Base-by-base conservation (phyloP, 2,797 vertebrate genomes). In the Bovichtus variegatus region DNA sequence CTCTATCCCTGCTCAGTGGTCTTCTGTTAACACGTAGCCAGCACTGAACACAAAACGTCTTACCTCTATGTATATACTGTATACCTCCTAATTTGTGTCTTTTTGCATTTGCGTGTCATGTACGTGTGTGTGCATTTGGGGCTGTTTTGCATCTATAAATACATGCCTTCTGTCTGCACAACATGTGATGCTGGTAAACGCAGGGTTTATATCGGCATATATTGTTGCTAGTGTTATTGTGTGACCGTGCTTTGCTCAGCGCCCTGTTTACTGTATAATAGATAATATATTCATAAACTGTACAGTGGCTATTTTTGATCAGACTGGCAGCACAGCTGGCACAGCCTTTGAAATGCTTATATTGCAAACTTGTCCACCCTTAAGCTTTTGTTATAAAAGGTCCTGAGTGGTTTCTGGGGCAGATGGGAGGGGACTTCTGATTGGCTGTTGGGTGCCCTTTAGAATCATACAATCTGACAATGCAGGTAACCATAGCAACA, bases 31-130 rank as follows among this genome's bases (percentile, higher is more conserved):
- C 23, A 58, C 27, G 21, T 47, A 53, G 41, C 47, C 50, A 38
- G 54, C n/a, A 57, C 21, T 68, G 51, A 64, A 71, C 31, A 74
- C 29, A 58, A 47, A 71, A 76, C 18, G 9, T 74, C 63, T 51
- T 36, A 82, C 54, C 57, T 80, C 36, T 70, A 54, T 82, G 7
- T 65, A 43, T 1, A 47, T 34, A 34, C 9, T 34, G 31, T 34
- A 55, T 31, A 23, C 40, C 25, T 58, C 41, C 74, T 36, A 12
- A 25, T 58, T 18, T 71, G 27, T 47, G 12, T 44, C 5, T 70
- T 54, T 71, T 27, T 73, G 8, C 21, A n/a, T 9, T n/a, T 49
- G 4, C 2, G 11, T 47, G 41, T 63, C 2, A 12, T 36, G 4
- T 47, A n/a, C 19, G 27, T 7, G 9, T 8, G 12, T 60, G 46